Evolutionary conservation across 2,113 vertebrate species (phyloP).

Genomic region (Apodemus speciosus): DNA sequence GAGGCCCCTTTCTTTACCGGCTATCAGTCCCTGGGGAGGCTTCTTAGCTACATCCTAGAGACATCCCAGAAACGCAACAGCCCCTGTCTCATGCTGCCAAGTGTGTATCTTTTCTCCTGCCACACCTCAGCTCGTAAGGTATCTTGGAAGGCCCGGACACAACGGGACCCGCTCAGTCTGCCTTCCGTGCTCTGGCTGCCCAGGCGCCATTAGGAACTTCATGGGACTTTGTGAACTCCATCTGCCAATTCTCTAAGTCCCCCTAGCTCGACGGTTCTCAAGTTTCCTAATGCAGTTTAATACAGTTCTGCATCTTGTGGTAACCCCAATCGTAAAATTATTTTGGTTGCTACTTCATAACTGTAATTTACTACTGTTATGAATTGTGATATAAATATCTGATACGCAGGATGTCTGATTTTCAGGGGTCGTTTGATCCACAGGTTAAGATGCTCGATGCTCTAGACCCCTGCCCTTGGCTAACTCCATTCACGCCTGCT

Average conservation of each 20-base stretch:
- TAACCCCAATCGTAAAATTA: background rate
- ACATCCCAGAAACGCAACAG: background rate
- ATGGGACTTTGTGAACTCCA: background rate
- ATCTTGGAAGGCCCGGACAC: constrained; percentile 63
- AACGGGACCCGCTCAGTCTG: constrained; percentile 48
- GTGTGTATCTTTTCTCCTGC: background rate
- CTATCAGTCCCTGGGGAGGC: background rate
- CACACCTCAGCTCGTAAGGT: constrained; percentile 13
- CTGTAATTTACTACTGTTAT: background rate
- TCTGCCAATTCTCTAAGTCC: background rate
- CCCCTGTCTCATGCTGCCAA: background rate
- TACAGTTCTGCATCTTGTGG: background rate
- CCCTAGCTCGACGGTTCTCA: background rate
- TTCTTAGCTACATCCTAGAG: background rate
- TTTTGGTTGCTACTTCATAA: background rate
- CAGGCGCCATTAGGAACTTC: background rate
- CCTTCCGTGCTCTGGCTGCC: constrained; percentile 62
- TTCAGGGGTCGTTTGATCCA: background rate
- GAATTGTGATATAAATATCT: background rate
- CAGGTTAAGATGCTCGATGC: background rate
- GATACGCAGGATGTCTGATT: background rate
- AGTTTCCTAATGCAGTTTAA: background rate
- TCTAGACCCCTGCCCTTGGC: background rate
- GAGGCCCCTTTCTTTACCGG: background rate
- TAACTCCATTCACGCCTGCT: background rate